phyloP scores from a whole-genome alignment of 2,797 vertebrate genomes.

The Masticophis lateralis region DNA sequence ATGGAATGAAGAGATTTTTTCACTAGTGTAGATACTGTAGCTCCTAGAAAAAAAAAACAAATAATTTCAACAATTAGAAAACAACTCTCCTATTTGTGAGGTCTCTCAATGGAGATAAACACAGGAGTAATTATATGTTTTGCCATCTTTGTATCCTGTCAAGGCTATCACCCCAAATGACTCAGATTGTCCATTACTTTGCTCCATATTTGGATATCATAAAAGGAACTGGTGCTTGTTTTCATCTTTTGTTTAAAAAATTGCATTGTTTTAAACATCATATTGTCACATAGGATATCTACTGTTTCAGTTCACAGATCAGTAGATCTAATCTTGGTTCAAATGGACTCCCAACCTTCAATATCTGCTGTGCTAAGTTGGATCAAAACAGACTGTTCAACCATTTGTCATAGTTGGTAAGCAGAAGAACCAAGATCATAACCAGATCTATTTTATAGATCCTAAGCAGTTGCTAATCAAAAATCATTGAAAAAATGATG shows the following conservation, averaged over 20 bases:
- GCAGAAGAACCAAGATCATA: background rate
- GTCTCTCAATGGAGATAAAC: background rate
- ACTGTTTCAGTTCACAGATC: background rate
- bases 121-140: background rate
- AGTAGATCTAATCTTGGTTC: background rate
- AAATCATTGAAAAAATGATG: background rate
- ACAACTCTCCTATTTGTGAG: background rate
- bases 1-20: background rate
- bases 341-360: background rate
- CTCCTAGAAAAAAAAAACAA: background rate
- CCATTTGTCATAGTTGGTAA: background rate
- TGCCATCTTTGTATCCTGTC: background rate
- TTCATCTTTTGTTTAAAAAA: background rate
- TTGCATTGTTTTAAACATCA: background rate
- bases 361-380: background rate
- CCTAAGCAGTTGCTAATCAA: background rate
- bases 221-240: background rate
- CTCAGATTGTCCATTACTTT: background rate
- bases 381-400: background rate
- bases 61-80: background rate
- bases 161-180: background rate
- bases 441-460: background rate
- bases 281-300: background rate
- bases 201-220: background rate
- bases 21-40: background rate